These are phyloP conservation scores for Caenorhabditis sp. DNA, from an alignment of 2,888 invertebrate species.

Conservation along the genomic window DNA sequence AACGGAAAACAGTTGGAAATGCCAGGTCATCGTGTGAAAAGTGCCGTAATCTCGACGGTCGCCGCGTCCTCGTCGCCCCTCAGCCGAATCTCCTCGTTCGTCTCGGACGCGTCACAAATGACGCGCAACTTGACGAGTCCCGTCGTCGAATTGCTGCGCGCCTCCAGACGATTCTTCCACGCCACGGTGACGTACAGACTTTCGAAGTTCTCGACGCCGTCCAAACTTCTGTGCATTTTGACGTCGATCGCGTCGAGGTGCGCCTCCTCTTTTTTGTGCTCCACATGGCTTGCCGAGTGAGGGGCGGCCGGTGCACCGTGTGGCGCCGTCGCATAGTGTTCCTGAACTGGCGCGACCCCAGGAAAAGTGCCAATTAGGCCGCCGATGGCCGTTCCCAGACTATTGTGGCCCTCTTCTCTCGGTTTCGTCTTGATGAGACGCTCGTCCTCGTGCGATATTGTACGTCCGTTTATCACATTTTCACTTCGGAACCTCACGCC, in stretches of 20 bases:
- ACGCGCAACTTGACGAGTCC: conserved; percentile 59
- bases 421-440: conserved; percentile 52
- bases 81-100: conserved; percentile 62
- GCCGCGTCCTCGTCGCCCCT: conserved; percentile 60
- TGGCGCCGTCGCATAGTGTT: background rate
- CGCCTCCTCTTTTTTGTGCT: background rate
- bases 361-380: background rate
- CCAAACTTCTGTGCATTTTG: conserved; percentile 61
- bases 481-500: conserved; percentile 69
- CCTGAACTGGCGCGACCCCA: background rate
- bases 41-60: conserved; percentile 67
- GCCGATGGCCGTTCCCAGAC: conserved; percentile 9
- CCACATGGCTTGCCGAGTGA: background rate
- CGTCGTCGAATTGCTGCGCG: conserved; percentile 36
- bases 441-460: conserved; percentile 57
- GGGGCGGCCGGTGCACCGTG: background rate
- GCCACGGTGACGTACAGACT: conserved; percentile 60
- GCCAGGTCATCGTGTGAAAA: background rate
- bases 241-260: conserved; percentile 36
- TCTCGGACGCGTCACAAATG: conserved; percentile 59
- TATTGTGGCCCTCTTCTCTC: conserved; percentile 26
- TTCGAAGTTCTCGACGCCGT: conserved; percentile 62
- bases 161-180: conserved; percentile 51
- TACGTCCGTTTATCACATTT: conserved; percentile 48
- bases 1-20: conserved; percentile 11